Evolutionary conservation across 2,888 invertebrate species (phyloP).

Genomic region (Sericinus montela): DNA sequence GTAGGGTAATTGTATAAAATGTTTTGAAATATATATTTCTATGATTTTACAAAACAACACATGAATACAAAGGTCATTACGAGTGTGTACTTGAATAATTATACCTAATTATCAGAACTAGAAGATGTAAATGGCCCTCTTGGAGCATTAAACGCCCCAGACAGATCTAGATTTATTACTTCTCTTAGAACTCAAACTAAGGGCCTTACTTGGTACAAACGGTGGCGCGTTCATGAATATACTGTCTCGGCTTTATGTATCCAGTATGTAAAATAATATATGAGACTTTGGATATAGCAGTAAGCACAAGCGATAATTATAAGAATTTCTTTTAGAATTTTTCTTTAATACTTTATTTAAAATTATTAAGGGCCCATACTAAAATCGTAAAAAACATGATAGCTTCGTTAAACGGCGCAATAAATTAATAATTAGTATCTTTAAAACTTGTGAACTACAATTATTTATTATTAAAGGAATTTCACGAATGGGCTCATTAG

Average conservation of each 20-base stretch:
- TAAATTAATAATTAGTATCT: no score
- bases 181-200: constrained; percentile 14
- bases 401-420: no score
- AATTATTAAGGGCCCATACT: no score
- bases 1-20: no score
- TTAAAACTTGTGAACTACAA: no score
- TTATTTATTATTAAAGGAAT: no score
- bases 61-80: not conserved
- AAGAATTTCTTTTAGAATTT: not conserved
- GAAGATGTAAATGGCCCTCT: constrained; percentile 10
- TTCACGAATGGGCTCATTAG: no score
- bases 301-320: constrained; percentile 6
- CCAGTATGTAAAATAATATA: constrained; percentile 23
- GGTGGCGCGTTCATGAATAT: constrained; percentile 23
- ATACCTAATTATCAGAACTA: constrained; percentile 7
- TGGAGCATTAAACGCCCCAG: constrained; percentile 11
- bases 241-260: constrained; percentile 23
- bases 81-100: not conserved
- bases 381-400: no score
- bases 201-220: constrained; percentile 14
- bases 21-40: no score
- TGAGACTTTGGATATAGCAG: not conserved
- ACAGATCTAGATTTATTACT: constrained; percentile 18
- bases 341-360: not conserved
- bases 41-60: no score